Evolutionary conservation across 1,140 invertebrate genomes (phyloP).

Genomic region (Macrocentrus cingulum): DNA sequence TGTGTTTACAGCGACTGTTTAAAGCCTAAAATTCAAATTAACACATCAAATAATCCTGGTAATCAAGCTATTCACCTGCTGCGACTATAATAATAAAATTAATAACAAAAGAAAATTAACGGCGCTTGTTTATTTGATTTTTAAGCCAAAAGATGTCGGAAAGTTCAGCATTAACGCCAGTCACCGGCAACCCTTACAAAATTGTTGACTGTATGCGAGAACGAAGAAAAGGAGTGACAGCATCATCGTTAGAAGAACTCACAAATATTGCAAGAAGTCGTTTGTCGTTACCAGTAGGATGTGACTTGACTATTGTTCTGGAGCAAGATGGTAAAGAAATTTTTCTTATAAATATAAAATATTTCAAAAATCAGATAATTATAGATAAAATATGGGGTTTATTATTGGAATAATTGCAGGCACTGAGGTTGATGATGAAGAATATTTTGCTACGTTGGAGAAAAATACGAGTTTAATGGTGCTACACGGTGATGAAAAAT

Average conservation of each 20-base stretch:
- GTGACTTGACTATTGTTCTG: conserved; percentile 73
- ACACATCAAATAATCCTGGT: no score
- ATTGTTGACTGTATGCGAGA: conserved; percentile 73
- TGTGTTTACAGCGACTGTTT: no score
- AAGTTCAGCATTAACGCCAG: conserved; percentile 19
- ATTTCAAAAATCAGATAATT: conserved; percentile 1
- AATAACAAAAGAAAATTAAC: neutral
- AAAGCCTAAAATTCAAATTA: no score
- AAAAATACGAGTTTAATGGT: conserved; percentile 81
- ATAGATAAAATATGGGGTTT: no score
- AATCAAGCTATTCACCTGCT: no score
- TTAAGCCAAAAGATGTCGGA: conserved; percentile 29
- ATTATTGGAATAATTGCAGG: conserved; percentile 50
- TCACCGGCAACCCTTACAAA: conserved; percentile 63
- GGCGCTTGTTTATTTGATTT: neutral
- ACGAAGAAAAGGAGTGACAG: conserved; percentile 77
- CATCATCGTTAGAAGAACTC: conserved; percentile 73
- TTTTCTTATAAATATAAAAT: conserved; percentile 2
- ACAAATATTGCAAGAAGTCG: conserved; percentile 58
- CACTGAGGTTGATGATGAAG: conserved; percentile 86
- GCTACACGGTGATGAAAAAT: conserved; percentile 72
- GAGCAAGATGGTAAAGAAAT: conserved; percentile 70
- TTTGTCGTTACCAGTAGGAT: conserved; percentile 52
- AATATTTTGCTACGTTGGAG: conserved; percentile 83
- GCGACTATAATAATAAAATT: no score